phyloP scores from a whole-genome alignment of 2,113 vertebrate species.

The Ariopsis seemanni region DNA sequence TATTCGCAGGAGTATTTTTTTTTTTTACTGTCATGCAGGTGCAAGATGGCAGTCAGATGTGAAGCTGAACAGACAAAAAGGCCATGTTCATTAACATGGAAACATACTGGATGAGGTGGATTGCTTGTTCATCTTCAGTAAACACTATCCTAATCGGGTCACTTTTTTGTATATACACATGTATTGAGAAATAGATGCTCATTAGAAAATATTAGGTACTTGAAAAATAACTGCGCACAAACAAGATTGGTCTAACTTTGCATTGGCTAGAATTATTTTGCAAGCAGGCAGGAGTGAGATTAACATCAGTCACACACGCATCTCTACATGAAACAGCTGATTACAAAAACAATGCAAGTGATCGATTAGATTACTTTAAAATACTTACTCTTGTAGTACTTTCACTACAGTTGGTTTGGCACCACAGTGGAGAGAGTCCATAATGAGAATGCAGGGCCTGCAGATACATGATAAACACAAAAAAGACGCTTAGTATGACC shows the following conservation, averaged over 20 bases:
- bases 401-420: conserved; percentile 82
- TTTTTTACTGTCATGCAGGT: too few relatives aligned
- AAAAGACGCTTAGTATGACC: not conserved
- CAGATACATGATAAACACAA: not conserved
- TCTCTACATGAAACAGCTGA: too few relatives aligned
- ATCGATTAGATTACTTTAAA: not conserved
- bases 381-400: conserved; percentile 84
- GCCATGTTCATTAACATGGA: not conserved
- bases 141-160: too few relatives aligned
- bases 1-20: too few relatives aligned
- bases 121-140: too few relatives aligned
- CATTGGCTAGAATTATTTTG: not conserved
- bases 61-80: not conserved
- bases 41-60: too few relatives aligned
- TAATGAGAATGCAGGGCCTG: conserved; percentile 87
- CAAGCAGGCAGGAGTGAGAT: not conserved
- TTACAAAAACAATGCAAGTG: not conserved
- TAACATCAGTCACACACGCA: not conserved
- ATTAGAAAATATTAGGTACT: not conserved
- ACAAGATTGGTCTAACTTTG: not conserved
- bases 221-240: too few relatives aligned
- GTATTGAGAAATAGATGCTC: not conserved
- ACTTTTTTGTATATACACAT: too few relatives aligned
- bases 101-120: too few relatives aligned
- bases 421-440: conserved; percentile 84